phyloP scores from a whole-genome alignment of 1,140 invertebrate species.

The Neomicropteryx cornuta region DNA sequence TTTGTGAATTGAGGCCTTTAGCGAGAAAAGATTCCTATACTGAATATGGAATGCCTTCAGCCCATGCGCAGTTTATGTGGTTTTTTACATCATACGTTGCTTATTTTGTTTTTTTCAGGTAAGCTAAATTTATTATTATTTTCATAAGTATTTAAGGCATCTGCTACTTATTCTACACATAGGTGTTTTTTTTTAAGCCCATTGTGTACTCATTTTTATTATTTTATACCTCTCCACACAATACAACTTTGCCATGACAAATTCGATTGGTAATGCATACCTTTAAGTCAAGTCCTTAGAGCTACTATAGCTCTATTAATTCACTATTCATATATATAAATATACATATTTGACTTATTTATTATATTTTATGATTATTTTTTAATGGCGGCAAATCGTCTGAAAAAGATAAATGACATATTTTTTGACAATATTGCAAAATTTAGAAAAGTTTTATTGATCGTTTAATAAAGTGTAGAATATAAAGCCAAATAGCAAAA shows the following conservation, averaged over 20 bases:
- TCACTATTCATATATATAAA: no score
- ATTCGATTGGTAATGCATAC: background rate
- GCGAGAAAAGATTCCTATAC: constrained; percentile 55
- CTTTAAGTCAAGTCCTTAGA: background rate
- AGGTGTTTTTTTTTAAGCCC: background rate
- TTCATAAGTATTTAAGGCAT: background rate
- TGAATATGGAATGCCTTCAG: constrained; percentile 92
- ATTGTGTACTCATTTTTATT: background rate
- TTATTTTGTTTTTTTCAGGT: constrained; percentile 83
- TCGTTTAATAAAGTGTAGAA: no score
- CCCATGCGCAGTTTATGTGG: constrained; percentile 87
- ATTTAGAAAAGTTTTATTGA: no score
- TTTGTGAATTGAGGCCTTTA: constrained; percentile 69
- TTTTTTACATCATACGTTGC: constrained; percentile 81
- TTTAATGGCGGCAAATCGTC: no score
- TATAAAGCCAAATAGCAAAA: no score
- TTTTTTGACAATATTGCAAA: no score
- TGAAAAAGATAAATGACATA: no score
- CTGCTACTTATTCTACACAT: constrained; percentile 1
- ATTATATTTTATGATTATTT: no score
- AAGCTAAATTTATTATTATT: no score
- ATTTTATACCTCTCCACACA: background rate
- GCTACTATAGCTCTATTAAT: no score
- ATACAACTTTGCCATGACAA: background rate
- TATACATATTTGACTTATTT: no score